phyloP scores from a whole-genome alignment of 2,888 invertebrate genomes.

The Itoplectis maculator region DNA sequence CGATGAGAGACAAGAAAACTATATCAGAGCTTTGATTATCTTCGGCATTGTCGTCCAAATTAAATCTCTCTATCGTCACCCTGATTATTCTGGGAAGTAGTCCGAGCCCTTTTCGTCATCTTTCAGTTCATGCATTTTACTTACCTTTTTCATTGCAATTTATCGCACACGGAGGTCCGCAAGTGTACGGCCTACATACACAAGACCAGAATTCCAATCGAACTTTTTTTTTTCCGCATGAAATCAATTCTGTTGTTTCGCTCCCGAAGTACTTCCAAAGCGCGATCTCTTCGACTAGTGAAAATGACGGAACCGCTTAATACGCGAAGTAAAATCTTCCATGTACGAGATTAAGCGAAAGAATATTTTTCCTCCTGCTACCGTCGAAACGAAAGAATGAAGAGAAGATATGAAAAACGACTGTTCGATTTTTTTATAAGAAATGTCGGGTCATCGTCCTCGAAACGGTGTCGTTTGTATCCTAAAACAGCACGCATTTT shows the following conservation, averaged over 20 bases:
- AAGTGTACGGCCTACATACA: conserved; percentile 49
- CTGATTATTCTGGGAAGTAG: background rate
- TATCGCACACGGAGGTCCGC: conserved; percentile 5
- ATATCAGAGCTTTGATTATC: conserved; percentile 51
- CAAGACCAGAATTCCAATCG: background rate
- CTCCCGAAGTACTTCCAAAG: conserved; percentile 36
- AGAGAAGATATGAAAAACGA: conserved; percentile 37
- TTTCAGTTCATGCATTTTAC: background rate
- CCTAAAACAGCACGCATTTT: conserved; percentile 11
- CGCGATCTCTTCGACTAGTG: conserved; percentile 44
- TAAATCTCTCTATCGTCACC: background rate
- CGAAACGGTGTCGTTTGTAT: conserved; percentile 53
- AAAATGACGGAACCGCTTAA: conserved; percentile 21
- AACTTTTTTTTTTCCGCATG: background rate
- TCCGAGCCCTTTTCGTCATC: background rate
- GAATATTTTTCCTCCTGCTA: conserved; percentile 15
- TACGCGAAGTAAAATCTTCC: conserved; percentile 42
- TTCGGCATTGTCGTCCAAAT: background rate
- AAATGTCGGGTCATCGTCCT: conserved; percentile 36
- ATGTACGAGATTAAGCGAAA: conserved; percentile 37
- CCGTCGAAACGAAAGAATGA: conserved; percentile 15
- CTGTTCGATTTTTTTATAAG: conserved; percentile 66
- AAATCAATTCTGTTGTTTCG: background rate
- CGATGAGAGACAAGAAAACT: conserved; percentile 13
- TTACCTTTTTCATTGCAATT: conserved; percentile 1